phyloP scores from a whole-genome alignment of 2,888 invertebrate genomes.

The Salpingus planirostris region DNA sequence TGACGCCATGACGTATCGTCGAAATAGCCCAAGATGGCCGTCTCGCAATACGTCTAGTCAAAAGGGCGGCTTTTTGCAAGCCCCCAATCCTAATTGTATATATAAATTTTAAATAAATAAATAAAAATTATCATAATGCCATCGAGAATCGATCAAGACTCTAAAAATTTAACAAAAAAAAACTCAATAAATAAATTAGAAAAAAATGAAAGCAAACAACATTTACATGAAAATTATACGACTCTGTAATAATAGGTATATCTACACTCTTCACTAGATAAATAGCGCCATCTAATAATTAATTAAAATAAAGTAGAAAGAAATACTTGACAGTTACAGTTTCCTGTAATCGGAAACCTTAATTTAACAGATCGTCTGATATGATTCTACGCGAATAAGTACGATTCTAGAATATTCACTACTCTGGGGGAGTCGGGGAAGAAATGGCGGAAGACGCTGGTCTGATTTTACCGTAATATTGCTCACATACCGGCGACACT shows the following conservation, averaged over 20 bases:
- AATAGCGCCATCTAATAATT: too few species aligned
- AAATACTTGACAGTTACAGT: constrained; percentile 9
- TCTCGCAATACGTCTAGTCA: too few species aligned
- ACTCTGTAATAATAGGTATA: constrained; percentile 6
- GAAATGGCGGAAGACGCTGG: constrained; percentile 23
- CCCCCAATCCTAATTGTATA: too few species aligned
- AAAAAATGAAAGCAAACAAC: constrained; percentile 35
- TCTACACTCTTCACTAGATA: too few species aligned
- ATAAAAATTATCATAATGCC: too few species aligned
- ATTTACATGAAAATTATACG: constrained; percentile 28
- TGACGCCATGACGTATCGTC: too few species aligned
- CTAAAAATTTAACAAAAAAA: constrained; percentile 1
- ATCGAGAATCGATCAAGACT: too few species aligned
- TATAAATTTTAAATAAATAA: too few species aligned
- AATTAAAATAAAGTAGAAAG: too few species aligned
- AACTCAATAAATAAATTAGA: constrained; percentile 22
- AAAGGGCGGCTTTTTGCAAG: too few species aligned
- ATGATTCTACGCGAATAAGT: too few species aligned
- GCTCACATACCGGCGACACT: constrained; percentile 28
- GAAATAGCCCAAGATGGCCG: too few species aligned
- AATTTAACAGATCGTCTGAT: constrained; percentile 29
- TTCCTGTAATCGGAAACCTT: constrained; percentile 22
- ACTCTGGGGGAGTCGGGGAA: constrained; percentile 23
- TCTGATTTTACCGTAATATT: constrained; percentile 22
- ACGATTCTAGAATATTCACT: background rate